A percentile compares a stretch with the other conserved stretches of the same genome.
These are phyloP conservation scores for Rhyacichthys aspro DNA, from an alignment of 2,797 vertebrate genomes.

Conservation along the genomic window DNA sequence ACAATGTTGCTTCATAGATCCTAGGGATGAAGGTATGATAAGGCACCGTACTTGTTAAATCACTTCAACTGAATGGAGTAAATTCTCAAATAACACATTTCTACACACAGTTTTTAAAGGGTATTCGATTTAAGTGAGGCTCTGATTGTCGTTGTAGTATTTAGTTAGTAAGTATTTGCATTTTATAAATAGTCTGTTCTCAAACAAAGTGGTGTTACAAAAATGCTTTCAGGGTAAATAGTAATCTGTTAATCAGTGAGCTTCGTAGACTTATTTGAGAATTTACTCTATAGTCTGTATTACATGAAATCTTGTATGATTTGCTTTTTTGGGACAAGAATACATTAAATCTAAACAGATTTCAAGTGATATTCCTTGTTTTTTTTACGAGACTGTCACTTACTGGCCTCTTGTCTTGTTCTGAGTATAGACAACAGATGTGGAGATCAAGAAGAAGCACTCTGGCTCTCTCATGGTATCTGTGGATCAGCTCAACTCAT, in stretches of 20 bases:
- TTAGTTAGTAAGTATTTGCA: no score
- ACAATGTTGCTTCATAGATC: constrained; percentile 33
- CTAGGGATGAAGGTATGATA: constrained; percentile 12
- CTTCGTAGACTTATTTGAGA: constrained; percentile 42
- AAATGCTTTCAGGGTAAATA: no score
- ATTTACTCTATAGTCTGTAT: constrained; percentile 38
- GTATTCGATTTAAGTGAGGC: no score
- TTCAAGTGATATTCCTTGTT: constrained; percentile 10
- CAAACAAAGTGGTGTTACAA: no score
- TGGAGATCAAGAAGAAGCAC: constrained; percentile 94
- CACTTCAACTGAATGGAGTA: constrained; percentile 20
- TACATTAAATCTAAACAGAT: no score
- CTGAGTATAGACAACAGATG: constrained; percentile 88
- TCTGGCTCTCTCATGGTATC: constrained; percentile 97
- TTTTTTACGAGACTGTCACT: constrained; percentile 15
- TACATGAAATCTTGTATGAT: constrained; percentile 13
- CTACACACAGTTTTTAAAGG: neutral
- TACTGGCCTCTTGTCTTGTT: constrained; percentile 43
- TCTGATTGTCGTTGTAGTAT: no score
- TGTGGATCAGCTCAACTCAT: constrained; percentile 95
- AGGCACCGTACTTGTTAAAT: constrained; percentile 1
- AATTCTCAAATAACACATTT: constrained; percentile 54
- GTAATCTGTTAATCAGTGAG: neutral
- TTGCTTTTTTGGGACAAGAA: neutral
- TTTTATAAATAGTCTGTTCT: no score